Evolutionary conservation across 2,888 invertebrate genomes (phyloP).

Genomic region (Sericinus montela): DNA sequence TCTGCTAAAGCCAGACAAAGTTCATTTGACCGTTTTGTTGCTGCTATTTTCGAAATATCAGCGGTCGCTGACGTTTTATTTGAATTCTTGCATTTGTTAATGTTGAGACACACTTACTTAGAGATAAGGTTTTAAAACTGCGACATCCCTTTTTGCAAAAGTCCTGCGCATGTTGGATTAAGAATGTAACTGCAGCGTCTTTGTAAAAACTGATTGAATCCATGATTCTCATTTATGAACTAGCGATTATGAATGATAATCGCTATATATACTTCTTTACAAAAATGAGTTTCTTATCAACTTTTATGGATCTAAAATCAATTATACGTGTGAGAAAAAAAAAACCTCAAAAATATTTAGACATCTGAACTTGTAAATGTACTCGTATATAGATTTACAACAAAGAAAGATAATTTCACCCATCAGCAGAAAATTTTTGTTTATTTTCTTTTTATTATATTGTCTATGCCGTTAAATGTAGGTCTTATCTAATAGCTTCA

Average conservation of each 20-base stretch:
- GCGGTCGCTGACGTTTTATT: background rate
- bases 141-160: slow-evolving; percentile 5
- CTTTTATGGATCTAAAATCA: no score
- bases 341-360: no score
- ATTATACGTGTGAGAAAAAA: no score
- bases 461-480: background rate
- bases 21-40: background rate
- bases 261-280: no score
- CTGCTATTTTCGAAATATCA: slow-evolving; percentile 4
- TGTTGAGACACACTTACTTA: slow-evolving; percentile 8
- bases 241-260: no score
- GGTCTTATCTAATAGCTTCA: slow-evolving; percentile 17
- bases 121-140: slow-evolving; percentile 1
- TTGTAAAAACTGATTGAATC: slow-evolving; percentile 21
- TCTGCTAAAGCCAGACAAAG: background rate
- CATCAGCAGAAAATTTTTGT: background rate
- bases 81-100: slow-evolving; percentile 3
- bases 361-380: no score
- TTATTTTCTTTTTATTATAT: background rate
- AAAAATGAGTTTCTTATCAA: no score
- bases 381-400: background rate
- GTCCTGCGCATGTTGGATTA: slow-evolving; percentile 20
- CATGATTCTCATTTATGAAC: slow-evolving; percentile 17
- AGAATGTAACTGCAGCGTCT: slow-evolving; percentile 18
- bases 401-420: background rate